These are phyloP conservation scores for Clinocottus analis DNA, from an alignment of 2,113 vertebrate species.

Conservation along the genomic window DNA sequence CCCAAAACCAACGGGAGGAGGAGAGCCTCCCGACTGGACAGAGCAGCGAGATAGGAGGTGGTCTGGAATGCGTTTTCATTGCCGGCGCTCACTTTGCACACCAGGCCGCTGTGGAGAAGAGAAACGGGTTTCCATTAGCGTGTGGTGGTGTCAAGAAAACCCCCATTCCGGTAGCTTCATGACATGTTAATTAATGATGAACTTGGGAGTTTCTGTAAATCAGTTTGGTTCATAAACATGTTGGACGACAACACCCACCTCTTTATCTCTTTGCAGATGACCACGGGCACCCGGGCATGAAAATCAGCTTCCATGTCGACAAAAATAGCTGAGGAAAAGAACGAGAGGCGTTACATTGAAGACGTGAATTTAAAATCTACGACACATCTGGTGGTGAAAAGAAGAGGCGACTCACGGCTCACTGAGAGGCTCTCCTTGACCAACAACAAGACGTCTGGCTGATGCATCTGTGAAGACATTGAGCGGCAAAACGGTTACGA, in stretches of 20 bases:
- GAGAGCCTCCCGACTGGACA: constrained; percentile 83
- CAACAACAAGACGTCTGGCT: constrained; percentile 93
- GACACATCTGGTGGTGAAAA: background rate
- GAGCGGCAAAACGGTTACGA: constrained; percentile 68
- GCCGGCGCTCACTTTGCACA: constrained; percentile 95
- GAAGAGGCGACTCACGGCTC: constrained; percentile 86
- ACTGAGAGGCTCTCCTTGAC: constrained; percentile 91
- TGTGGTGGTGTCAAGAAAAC: background rate
- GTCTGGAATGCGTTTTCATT: constrained; percentile 93
- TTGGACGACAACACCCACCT: constrained; percentile 78
- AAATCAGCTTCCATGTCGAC: constrained; percentile 92
- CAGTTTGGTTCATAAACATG: background rate
- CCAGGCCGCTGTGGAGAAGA: constrained; percentile 85
- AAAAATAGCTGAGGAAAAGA: constrained; percentile 85
- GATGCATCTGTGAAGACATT: constrained; percentile 90
- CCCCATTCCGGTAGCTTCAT: background rate
- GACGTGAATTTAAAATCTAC: background rate
- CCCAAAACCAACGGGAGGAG: constrained; percentile 87
- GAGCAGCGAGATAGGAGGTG: constrained; percentile 86
- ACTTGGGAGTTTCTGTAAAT: background rate
- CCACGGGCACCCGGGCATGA: constrained; percentile 92
- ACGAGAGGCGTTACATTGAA: constrained; percentile 9
- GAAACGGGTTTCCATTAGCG: background rate
- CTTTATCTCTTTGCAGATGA: constrained; percentile 92
- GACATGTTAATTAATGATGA: background rate